These are phyloP conservation scores for Meriones psammophilus DNA, from an alignment of 2,797 vertebrate species.

Conservation along the genomic window DNA sequence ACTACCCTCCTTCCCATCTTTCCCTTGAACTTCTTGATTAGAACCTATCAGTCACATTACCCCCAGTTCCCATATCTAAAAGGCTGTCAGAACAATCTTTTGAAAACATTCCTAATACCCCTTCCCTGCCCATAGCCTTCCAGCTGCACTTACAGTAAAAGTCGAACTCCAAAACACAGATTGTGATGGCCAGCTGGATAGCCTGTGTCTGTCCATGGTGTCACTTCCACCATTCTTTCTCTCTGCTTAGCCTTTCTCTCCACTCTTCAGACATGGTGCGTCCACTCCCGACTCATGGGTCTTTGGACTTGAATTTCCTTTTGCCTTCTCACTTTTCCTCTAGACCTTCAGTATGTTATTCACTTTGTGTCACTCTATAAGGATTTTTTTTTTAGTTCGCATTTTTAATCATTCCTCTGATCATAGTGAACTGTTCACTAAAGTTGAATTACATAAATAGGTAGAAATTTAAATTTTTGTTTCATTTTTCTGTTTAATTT, in stretches of 20 bases:
- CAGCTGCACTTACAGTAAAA: neutral
- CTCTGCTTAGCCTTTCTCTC: neutral
- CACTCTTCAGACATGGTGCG: neutral
- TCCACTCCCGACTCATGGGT: neutral
- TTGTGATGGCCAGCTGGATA: neutral
- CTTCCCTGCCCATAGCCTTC: neutral
- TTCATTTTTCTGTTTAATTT: constrained; percentile 10
- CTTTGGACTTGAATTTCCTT: neutral
- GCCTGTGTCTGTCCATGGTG: no score
- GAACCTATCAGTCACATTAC: neutral
- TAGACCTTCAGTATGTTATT: neutral
- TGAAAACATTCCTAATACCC: constrained; percentile 33
- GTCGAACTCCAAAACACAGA: neutral
- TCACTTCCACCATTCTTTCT: neutral
- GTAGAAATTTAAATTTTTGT: neutral
- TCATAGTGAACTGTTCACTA: neutral
- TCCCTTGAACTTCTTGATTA: neutral
- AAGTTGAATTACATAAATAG: constrained; percentile 1
- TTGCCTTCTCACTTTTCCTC: neutral
- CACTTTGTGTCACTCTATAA: neutral
- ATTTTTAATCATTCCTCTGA: constrained; percentile 19
- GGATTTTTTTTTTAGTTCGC: neutral
- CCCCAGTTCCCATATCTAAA: constrained; percentile 8
- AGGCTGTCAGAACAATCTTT: constrained; percentile 1
- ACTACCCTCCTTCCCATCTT: neutral